Conservation (phyloP, 2,113 vertebrate species). For the Felis catus region F.catus_Fca126_mat1.0 CM031416.1:113753501-113754000, state of each 20-base stretch:
- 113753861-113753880: constrained; percentile 53
- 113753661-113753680: constrained; percentile 68
- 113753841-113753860: constrained; percentile 65
- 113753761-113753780: background rate
- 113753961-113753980: constrained; percentile 64
- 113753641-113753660: constrained; percentile 58
- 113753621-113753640: constrained; percentile 67
- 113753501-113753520: background rate
- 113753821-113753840: constrained; percentile 36
- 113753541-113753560: constrained; percentile 8
- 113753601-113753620: background rate
- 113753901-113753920: constrained; percentile 65
- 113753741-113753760: constrained; percentile 19
- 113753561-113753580: constrained; percentile 44
- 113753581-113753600: background rate
- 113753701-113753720: constrained; percentile 58
- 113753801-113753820: constrained; percentile 23
- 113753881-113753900: constrained; percentile 73
- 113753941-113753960: constrained; percentile 43
- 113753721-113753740: constrained; percentile 42
- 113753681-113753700: constrained; percentile 57
- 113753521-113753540: background rate
- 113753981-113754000: constrained; percentile 55
- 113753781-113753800: background rate
- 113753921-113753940: constrained; percentile 65